These are phyloP conservation scores for Rhyacophila brunnea DNA, from an alignment of 1,140 invertebrate species.

Conservation along the genomic window DNA sequence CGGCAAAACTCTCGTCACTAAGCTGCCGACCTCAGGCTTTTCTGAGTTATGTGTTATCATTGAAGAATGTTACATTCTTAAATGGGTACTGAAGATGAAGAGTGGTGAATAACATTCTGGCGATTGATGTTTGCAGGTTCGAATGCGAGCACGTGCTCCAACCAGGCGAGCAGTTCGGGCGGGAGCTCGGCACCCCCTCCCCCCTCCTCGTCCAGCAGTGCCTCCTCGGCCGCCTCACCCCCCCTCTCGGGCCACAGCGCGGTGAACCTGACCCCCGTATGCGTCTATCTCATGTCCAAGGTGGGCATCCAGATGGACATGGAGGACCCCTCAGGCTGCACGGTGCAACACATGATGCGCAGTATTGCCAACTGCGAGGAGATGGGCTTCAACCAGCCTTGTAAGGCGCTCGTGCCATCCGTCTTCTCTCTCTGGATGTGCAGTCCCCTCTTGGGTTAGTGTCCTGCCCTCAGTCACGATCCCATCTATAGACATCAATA, in stretches of 20 bases:
- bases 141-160: conserved; percentile 31
- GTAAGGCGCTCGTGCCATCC: conserved; percentile 59
- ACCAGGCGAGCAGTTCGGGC: conserved; percentile 29
- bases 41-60: no score
- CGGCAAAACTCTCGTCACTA: no score
- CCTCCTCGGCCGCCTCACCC: conserved; percentile 30
- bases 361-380: conserved; percentile 62
- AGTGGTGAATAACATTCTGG: no score
- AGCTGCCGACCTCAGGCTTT: no score
- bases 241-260: conserved; percentile 25
- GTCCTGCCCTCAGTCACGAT: not conserved
- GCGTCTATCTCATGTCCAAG: conserved; percentile 66
- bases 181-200: conserved; percentile 20
- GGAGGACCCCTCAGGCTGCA: conserved; percentile 62
- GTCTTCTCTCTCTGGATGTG: conserved; percentile 68
- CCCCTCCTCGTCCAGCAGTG: conserved; percentile 29
- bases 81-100: no score
- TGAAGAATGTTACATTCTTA: no score
- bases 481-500: no score
- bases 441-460: conserved; percentile 58
- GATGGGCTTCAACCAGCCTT: conserved; percentile 56
- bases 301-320: conserved; percentile 69
- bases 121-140: conserved; percentile 22
- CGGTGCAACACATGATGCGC: conserved; percentile 57
- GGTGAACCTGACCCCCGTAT: conserved; percentile 49